Percentiles rank a stretch among this genome's conserved stretches.
These are phyloP conservation scores for Sepiola atlantica DNA, from an alignment of 2,888 invertebrate genomes.

Conservation along the genomic window DNA sequence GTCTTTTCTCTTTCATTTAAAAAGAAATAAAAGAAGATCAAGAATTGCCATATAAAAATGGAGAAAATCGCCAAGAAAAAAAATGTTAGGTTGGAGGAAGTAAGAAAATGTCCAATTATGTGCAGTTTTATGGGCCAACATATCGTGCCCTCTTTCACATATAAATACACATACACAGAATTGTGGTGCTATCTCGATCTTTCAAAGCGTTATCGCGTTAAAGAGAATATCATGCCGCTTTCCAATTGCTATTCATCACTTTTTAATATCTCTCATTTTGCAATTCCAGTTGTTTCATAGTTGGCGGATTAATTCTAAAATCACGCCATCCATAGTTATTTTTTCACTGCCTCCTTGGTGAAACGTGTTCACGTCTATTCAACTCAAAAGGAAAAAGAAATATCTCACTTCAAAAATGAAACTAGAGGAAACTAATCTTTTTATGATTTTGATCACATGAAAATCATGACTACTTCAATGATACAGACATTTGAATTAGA, in stretches of 20 bases:
- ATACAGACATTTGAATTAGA: background rate
- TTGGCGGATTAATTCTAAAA: constrained; percentile 3
- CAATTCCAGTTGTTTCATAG: background rate
- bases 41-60: constrained; percentile 6
- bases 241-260: background rate
- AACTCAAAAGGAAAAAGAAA: background rate
- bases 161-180: background rate
- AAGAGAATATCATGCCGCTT: background rate
- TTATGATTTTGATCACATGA: background rate
- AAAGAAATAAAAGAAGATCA: background rate
- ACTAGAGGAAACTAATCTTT: background rate
- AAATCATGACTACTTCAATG: background rate
- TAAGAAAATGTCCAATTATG: constrained; percentile 32
- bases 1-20: background rate
- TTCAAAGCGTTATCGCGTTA: constrained; percentile 18
- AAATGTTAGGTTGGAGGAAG: background rate
- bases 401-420: background rate
- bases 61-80: background rate
- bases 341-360: background rate
- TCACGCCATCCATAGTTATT: background rate
- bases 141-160: background rate
- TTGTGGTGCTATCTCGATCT: background rate
- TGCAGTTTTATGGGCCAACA: constrained; percentile 6
- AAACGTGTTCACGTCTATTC: background rate
- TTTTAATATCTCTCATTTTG: background rate